Evolutionary conservation across 30 jellyfish, hydroid and myxozoan species (phyloP), one percentile per base, ranked within the genome.

Genomic region (Aurelia sp.): DNA sequence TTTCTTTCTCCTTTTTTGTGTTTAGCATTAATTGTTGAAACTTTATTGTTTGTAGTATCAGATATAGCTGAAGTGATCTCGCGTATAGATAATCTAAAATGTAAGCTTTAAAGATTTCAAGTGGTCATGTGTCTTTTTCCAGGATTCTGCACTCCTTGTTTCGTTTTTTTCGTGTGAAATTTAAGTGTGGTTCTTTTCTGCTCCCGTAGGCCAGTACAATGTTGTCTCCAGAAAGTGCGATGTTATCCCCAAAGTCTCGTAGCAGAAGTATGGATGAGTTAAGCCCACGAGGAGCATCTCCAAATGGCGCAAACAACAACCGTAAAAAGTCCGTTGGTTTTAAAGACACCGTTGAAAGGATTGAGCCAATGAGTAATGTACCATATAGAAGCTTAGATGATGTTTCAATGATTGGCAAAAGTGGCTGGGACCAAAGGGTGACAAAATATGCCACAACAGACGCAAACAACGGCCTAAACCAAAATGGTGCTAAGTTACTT

Each of bases 321-420:
- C 79, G 87, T 16, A 84, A 84, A 68, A 84, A 84, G 53, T 71
- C 93, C 16, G 93, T 84, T 62, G 93, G 93, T 40, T 84, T 84
- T 73, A 84, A 53, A 50, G 93, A 84, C 58, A 84, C 93, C 15
- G 93, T 84, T 44, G 93, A 84, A 74, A 71, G 77, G 5, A 84
- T 84, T 70, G 81, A 73, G 70, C 93, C 93, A 63, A 11, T 52
- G 2, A 71, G 47, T 23, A 40, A 10, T 57, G 41, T 78, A 0
- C 37, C 84, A 21, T 73, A 58, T 68, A 59, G 40, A 19, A 84
- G 93, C 20, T 69, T 84, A 44, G 93, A 84, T 52, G 93, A 84
- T 70, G 74, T 84, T 18, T 84, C 93, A 6, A 73, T 73, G 93
- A 84, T 73, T 12, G 93, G 93, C 8, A 73, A 73, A 37, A 60